Base-by-base conservation (phyloP, 2,797 vertebrate genomes). In the Selene dorsalis region DNA sequence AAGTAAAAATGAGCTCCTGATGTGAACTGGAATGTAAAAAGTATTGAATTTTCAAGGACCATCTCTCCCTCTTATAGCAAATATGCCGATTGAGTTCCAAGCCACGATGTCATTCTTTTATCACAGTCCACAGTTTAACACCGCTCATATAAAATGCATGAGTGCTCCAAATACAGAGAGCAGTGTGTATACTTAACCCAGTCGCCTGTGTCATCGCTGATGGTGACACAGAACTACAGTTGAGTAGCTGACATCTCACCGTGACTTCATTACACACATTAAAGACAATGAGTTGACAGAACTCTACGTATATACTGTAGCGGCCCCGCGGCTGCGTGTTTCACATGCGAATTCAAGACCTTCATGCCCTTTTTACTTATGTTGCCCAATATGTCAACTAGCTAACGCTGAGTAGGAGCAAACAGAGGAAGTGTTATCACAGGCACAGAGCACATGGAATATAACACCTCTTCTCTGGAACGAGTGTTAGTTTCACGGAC, bases 61-160 rank as follows among this genome's bases (percentile, higher is more conserved):
- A 50, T 39, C 2, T 17, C 17, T 62, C 43, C 30, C 16, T 24
- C 53, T 18, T 22, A 43, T 58, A 17, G 43, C 4, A 59, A 63
- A 52, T 43, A 73, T 62, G 73, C 30, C 65, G 35, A 76, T 61
- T 10, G n/a, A 63, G 50, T 48, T 60, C 28, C 71, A 28, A 70
- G 14, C 50, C 3, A 2, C 56, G 73, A 18, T 30, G 17, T 4
- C 13, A 55, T 38, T 70, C 41, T 61, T 66, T 69, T 62, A 53
- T 75, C 77, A 30, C 5, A 73, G 57, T 60, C 69, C 75, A 73
- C 75, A 84, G 67, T 70, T 82, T 70, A 79, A 55, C 52, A 67
- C 39, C 17, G 41, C 20, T 59, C 38, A 66, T 57, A 66, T 57
- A 61, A 79, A 69, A 69, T 57, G 55, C 32, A 43, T 24, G 16